Conservation (phyloP, 2,888 invertebrate species). For the Eupelmus urozonus region DNA sequence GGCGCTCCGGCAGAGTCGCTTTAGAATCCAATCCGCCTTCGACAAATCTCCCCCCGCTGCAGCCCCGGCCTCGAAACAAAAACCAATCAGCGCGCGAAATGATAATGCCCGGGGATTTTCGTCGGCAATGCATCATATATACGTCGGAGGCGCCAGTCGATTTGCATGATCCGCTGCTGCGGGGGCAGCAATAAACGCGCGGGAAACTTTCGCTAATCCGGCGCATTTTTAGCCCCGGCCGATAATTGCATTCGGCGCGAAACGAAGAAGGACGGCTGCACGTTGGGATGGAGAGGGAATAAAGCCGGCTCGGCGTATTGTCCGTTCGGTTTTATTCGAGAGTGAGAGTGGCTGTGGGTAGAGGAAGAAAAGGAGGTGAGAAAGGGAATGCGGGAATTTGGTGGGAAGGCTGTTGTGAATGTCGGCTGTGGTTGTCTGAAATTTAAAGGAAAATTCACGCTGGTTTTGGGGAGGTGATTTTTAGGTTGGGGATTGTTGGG, state of each 20-base stretch:
- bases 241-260: slow-evolving; percentile 51
- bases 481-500: too few species aligned
- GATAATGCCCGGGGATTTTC: slow-evolving; percentile 31
- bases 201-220: slow-evolving; percentile 49
- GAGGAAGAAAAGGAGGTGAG: too few species aligned
- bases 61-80: slow-evolving; percentile 26
- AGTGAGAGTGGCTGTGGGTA: too few species aligned
- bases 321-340: too few species aligned
- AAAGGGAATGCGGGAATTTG: too few species aligned
- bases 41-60: background rate
- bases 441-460: too few species aligned
- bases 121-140: slow-evolving; percentile 55
- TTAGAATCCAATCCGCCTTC: background rate
- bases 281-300: too few species aligned
- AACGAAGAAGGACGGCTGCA: too few species aligned
- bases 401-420: too few species aligned
- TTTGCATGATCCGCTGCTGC: slow-evolving; percentile 52
- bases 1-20: background rate
- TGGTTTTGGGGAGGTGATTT: too few species aligned
- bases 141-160: background rate
- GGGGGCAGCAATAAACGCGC: slow-evolving; percentile 51
- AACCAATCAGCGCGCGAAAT: slow-evolving; percentile 56
- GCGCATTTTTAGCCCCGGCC: slow-evolving; percentile 19
- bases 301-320: too few species aligned
- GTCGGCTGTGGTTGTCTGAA: too few species aligned